Evolutionary conservation across 2,113 vertebrate genomes (phyloP).

Genomic region (Gallinago paraguaiae): DNA sequence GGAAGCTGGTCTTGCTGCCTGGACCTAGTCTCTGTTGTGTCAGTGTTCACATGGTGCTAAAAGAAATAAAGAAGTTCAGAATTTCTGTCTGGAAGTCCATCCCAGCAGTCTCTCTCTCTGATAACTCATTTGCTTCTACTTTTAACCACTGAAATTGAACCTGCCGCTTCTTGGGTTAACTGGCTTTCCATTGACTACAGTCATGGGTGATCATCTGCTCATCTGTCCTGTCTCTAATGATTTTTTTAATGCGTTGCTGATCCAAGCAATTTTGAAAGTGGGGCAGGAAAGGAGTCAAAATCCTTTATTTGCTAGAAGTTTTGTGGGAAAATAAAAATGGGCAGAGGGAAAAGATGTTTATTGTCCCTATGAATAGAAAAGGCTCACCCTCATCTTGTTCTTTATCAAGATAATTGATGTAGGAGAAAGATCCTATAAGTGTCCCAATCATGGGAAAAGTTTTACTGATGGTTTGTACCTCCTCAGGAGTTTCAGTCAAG

Average conservation of each 20-base stretch:
- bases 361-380: neutral
- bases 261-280: neutral
- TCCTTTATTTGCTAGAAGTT: neutral
- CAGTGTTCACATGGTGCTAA: neutral
- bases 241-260: neutral
- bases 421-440: neutral
- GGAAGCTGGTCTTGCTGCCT: neutral
- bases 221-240: neutral
- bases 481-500: neutral
- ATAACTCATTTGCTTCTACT: neutral
- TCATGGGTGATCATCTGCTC: neutral
- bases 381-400: neutral
- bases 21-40: neutral
- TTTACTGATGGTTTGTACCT: neutral
- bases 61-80: neutral
- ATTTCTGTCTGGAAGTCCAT: neutral
- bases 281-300: neutral
- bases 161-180: neutral
- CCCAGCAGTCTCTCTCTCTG: neutral
- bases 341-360: neutral
- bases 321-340: neutral
- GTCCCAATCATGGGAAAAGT: neutral
- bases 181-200: neutral
- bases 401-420: neutral
- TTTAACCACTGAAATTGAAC: neutral